Percentiles rank a stretch among this genome's conserved stretches.
Conservation (phyloP, 2,797 vertebrate genomes). For the Pseudochirops cupreus region DNA sequence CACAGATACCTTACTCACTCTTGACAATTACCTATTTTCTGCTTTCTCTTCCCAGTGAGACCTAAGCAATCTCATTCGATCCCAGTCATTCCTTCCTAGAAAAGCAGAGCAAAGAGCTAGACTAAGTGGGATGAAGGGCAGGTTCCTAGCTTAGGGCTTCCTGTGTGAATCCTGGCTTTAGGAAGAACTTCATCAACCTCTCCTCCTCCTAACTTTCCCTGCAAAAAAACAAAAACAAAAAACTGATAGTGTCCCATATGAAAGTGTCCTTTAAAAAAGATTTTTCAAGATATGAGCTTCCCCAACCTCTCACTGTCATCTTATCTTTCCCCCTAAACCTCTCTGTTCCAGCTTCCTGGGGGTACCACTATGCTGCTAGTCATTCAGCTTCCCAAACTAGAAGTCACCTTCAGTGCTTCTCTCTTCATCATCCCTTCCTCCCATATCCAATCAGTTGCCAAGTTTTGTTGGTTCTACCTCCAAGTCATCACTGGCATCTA, state of each 20-base stretch:
- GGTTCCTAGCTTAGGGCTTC: not conserved
- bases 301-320: not conserved
- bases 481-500: not conserved
- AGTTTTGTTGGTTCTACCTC: not conserved
- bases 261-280: not conserved
- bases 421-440: not conserved
- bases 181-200: not conserved
- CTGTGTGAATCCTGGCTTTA: not conserved
- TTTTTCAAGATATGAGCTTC: not conserved
- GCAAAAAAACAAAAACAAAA: not conserved
- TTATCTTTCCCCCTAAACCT: not conserved
- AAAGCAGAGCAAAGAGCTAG: conserved; percentile 1
- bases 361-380: not conserved
- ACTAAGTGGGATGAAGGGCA: not conserved
- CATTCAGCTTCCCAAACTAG: not conserved
- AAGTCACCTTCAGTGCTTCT: not conserved
- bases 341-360: not conserved
- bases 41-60: not conserved
- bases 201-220: not conserved
- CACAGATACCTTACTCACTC: not conserved
- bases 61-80: not conserved
- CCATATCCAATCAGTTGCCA: not conserved
- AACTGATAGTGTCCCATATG: not conserved
- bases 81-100: not conserved
- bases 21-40: not conserved